These are phyloP conservation scores for Arge pagana DNA, from an alignment of 2,888 invertebrate species.

Conservation along the genomic window DNA sequence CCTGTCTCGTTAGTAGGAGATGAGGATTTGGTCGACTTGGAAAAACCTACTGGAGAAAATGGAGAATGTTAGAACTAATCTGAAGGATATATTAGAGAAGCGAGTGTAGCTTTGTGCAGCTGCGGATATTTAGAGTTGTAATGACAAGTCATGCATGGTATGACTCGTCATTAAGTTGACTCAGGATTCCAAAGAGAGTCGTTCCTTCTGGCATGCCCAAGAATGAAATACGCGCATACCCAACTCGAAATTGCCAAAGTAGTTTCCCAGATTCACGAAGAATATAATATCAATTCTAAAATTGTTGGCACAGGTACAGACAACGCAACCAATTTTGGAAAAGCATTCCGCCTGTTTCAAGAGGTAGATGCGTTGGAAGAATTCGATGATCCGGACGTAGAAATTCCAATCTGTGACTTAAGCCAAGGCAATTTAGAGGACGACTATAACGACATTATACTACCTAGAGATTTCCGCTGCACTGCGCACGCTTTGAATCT, in stretches of 20 bases:
- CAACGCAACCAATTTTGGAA: slow-evolving; percentile 27
- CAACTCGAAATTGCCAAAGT: slow-evolving; percentile 24
- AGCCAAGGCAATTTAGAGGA: slow-evolving; percentile 11
- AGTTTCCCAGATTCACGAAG: slow-evolving; percentile 19
- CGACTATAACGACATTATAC: slow-evolving; percentile 16
- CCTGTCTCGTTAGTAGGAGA: slow-evolving; percentile 1
- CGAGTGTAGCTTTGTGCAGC: slow-evolving; percentile 17
- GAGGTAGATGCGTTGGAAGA: slow-evolving; percentile 12
- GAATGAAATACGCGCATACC: slow-evolving; percentile 25
- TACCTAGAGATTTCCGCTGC: slow-evolving; percentile 23
- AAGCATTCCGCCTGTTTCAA: slow-evolving; percentile 25
- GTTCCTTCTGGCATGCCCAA: slow-evolving; percentile 21
- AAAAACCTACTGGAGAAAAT: background rate
- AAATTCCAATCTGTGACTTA: slow-evolving; percentile 1
- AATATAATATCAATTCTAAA: slow-evolving; percentile 19
- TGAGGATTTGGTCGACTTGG: background rate
- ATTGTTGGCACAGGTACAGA: slow-evolving; percentile 25
- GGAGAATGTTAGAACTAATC: background rate
- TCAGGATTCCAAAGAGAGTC: slow-evolving; percentile 18
- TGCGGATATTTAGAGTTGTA: slow-evolving; percentile 25
- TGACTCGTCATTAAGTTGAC: slow-evolving; percentile 24
- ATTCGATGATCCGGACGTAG: slow-evolving; percentile 16
- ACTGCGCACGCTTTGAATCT: slow-evolving; percentile 23
- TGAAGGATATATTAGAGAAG: background rate
- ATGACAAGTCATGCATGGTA: slow-evolving; percentile 18